phyloP scores from a whole-genome alignment of 2,888 invertebrate genomes.

The Caenorhabditis drosophilae region DNA sequence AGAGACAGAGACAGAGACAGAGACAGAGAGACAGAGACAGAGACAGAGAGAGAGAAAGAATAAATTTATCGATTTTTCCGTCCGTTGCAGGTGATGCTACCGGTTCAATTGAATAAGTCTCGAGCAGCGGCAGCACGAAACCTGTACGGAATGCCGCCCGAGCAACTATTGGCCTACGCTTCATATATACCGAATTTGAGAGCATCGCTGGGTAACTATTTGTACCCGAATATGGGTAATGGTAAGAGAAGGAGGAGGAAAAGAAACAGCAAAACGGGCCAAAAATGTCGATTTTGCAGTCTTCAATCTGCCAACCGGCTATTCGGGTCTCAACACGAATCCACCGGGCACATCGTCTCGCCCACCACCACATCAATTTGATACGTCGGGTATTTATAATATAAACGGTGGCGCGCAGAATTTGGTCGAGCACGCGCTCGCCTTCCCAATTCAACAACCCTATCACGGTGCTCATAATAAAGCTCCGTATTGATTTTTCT shows the following conservation, averaged over 20 bases:
- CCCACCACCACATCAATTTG: conserved; percentile 27
- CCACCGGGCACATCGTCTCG: conserved; percentile 20
- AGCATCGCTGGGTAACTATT: conserved; percentile 26
- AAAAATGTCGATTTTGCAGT: conserved; percentile 29
- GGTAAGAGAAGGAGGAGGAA: conserved; percentile 9
- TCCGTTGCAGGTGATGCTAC: conserved; percentile 85
- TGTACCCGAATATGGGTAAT: conserved; percentile 41
- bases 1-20: conserved; percentile 87
- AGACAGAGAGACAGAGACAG: neutral
- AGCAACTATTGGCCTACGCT: conserved; percentile 56
- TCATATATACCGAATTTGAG: conserved; percentile 54
- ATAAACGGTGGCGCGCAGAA: conserved; percentile 27
- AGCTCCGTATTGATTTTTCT: neutral
- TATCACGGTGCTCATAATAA: conserved; percentile 3
- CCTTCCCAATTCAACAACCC: conserved; percentile 7
- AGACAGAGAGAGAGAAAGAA: no score
- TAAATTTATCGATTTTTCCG: no score
- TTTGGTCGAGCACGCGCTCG: conserved; percentile 18
- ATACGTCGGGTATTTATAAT: conserved; percentile 25
- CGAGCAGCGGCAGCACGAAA: conserved; percentile 68
- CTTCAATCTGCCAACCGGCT: conserved; percentile 42
- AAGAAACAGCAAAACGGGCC: neutral
- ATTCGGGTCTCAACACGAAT: conserved; percentile 32
- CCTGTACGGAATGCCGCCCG: conserved; percentile 65
- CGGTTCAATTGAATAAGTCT: conserved; percentile 72